phyloP scores from a whole-genome alignment of 2,797 vertebrate species.

The Sarcophilus harrisii region DNA sequence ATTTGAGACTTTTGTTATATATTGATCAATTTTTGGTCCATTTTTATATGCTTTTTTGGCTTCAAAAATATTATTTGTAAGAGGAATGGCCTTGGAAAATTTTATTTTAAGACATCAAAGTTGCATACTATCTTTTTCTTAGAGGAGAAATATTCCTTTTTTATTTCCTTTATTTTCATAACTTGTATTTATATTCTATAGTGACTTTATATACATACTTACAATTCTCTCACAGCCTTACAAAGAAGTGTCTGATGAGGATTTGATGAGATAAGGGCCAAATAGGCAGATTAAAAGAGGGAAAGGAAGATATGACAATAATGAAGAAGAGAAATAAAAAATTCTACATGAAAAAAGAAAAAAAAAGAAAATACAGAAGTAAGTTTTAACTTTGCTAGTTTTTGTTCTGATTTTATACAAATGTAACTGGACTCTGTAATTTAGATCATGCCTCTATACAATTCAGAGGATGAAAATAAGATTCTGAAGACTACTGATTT shows the following conservation, averaged over 20 bases:
- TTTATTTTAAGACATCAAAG: background rate
- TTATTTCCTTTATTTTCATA: background rate
- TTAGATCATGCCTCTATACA: background rate
- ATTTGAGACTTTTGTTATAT: background rate
- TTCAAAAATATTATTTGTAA: background rate
- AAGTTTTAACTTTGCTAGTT: background rate
- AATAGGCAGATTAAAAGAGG: background rate
- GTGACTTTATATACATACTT: background rate
- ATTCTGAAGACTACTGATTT: background rate
- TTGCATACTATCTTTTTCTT: background rate
- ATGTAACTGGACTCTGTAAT: background rate
- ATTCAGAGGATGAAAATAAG: background rate
- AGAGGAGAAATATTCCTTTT: background rate
- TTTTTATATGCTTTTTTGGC: background rate
- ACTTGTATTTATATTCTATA: background rate
- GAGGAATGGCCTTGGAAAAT: background rate
- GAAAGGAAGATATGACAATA: background rate
- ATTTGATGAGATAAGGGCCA: background rate
- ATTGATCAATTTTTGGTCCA: background rate
- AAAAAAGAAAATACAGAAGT: background rate
- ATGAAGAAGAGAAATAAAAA: background rate
- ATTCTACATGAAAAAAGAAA: background rate
- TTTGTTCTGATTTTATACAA: background rate
- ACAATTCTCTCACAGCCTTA: background rate
- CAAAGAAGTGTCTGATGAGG: background rate